phyloP scores from a whole-genome alignment of 2,113 vertebrate species.

The Alces alces region DNA sequence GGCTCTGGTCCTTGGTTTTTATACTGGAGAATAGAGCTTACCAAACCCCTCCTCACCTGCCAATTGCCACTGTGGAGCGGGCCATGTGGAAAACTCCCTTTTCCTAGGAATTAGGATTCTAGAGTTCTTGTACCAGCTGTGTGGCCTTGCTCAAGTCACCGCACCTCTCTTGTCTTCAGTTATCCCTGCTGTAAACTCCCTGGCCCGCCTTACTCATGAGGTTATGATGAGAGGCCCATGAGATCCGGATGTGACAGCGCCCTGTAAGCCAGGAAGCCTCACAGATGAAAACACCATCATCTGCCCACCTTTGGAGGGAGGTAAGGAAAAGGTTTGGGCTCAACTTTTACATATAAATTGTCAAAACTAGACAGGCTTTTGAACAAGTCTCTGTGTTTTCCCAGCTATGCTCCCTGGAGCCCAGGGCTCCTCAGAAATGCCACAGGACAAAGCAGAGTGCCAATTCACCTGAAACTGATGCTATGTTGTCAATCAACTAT shows the following conservation, averaged over 20 bases:
- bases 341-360: not conserved
- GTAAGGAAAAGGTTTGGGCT: not conserved
- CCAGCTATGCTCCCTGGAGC: not conserved
- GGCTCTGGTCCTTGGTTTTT: not conserved
- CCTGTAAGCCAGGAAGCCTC: constrained; percentile 47
- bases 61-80: not conserved
- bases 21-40: not conserved
- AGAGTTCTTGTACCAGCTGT: not conserved
- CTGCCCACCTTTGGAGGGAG: not conserved
- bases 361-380: not conserved
- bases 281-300: not conserved
- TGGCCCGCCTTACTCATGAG: not conserved
- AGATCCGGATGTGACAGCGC: constrained; percentile 30
- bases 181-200: not conserved
- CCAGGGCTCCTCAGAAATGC: not conserved
- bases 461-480: not conserved
- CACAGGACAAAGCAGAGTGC: not conserved
- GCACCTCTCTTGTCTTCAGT: constrained; percentile 26
- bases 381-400: not conserved
- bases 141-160: not conserved
- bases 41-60: not conserved
- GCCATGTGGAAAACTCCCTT: not conserved
- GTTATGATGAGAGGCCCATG: not conserved
- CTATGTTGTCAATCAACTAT: not conserved
- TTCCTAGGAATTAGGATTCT: constrained; percentile 2